phyloP scores from a whole-genome alignment of 2,113 vertebrate species.

The Gymnarchus niloticus region DNA sequence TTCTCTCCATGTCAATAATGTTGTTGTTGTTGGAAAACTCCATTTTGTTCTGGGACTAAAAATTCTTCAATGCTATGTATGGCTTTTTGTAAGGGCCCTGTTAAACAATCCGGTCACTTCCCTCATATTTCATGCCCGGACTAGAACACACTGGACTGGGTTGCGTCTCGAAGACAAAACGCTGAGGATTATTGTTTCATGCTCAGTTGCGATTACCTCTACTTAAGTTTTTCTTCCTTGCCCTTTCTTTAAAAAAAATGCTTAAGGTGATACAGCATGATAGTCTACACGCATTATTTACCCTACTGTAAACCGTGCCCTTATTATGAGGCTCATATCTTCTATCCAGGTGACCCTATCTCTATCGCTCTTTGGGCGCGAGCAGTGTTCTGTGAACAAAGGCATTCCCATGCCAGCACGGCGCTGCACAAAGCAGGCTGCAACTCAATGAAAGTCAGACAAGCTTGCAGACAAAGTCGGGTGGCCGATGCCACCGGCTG shows the following conservation, averaged over 20 bases:
- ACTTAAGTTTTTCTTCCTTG: conserved; percentile 11
- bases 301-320: background rate
- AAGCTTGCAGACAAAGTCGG: background rate
- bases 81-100: conserved; percentile 25
- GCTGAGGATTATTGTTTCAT: conserved; percentile 16
- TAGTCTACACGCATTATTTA: background rate
- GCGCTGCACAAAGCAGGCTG: background rate
- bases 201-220: conserved; percentile 26
- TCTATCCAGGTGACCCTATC: background rate
- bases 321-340: conserved; percentile 11
- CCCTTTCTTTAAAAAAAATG: conserved; percentile 8
- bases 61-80: background rate
- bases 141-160: conserved; percentile 35
- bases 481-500: background rate
- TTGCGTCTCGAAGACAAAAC: background rate
- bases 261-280: background rate
- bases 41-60: background rate
- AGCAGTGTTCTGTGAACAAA: background rate
- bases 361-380: background rate
- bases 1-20: background rate
- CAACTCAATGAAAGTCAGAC: background rate
- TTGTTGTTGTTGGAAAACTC: background rate
- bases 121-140: conserved; percentile 42
- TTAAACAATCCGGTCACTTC: conserved; percentile 25
- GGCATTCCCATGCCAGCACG: background rate